Evolutionary conservation across 2,797 vertebrate species (phyloP).

Genomic region (Peromyscus attwateri): DNA sequence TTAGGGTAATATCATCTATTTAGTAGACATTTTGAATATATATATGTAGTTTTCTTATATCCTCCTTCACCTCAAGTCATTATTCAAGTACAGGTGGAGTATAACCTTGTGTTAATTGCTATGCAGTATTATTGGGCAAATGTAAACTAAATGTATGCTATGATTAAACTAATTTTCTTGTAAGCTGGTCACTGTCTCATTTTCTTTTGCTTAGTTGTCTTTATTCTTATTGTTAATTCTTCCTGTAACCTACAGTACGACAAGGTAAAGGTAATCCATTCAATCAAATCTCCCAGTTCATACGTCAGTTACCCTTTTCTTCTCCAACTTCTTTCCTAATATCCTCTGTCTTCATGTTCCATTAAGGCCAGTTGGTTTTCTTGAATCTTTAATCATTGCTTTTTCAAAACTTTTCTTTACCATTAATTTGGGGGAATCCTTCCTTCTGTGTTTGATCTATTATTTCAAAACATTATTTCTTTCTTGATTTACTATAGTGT

Average conservation of each 20-base stretch:
- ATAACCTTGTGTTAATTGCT: slow-evolving; percentile 61
- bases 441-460: background rate
- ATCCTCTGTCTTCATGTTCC: background rate
- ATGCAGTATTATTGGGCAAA: slow-evolving; percentile 57
- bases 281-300: slow-evolving; percentile 20
- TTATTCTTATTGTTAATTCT: background rate
- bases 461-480: background rate
- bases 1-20: slow-evolving; percentile 57
- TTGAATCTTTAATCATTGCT: background rate
- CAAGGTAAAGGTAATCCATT: background rate
- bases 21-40: slow-evolving; percentile 38
- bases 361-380: slow-evolving; percentile 22
- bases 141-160: slow-evolving; percentile 53
- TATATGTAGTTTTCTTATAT: slow-evolving; percentile 5
- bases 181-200: slow-evolving; percentile 14
- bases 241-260: background rate
- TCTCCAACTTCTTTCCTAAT: background rate
- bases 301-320: slow-evolving; percentile 2
- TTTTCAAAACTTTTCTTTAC: slow-evolving; percentile 27
- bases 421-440: background rate
- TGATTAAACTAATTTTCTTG: slow-evolving; percentile 50
- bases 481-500: background rate
- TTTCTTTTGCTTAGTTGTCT: background rate
- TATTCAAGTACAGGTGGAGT: slow-evolving; percentile 35
- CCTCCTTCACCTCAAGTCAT: slow-evolving; percentile 35